Evolutionary conservation across 2,113 vertebrate species (phyloP).

Genomic region (Centropus bengalensis): DNA sequence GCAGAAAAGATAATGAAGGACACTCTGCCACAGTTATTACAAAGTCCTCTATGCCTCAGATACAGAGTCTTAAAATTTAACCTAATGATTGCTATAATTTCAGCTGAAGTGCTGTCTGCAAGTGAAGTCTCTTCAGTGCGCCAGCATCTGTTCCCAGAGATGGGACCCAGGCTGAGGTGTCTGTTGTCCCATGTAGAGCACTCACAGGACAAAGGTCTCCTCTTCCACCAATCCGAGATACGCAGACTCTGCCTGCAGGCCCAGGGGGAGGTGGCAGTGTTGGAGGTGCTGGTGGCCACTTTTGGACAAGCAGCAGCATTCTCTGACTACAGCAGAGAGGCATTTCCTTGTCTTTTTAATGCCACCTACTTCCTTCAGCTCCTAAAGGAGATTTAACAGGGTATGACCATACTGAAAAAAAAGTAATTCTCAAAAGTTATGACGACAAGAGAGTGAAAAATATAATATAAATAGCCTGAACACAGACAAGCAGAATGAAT

Average conservation of each 20-base stretch:
- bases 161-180: background rate
- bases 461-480: background rate
- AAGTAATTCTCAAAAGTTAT: background rate
- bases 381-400: background rate
- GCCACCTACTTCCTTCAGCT: background rate
- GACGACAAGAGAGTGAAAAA: background rate
- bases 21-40: background rate
- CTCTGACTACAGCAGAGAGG: background rate
- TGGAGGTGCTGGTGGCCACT: no score
- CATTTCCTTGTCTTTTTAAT: background rate
- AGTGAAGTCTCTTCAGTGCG: background rate
- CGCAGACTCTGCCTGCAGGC: background rate
- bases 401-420: background rate
- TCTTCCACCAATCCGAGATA: background rate
- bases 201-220: background rate
- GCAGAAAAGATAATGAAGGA: background rate
- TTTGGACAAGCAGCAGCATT: background rate
- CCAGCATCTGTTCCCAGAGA: background rate
- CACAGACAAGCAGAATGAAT: background rate
- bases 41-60: background rate
- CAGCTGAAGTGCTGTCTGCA: background rate
- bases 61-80: background rate
- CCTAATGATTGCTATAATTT: background rate
- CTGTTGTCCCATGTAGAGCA: background rate
- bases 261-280: background rate